Conservation (phyloP, 2,888 invertebrate genomes). For the Aspidiotus rigidus region DNA sequence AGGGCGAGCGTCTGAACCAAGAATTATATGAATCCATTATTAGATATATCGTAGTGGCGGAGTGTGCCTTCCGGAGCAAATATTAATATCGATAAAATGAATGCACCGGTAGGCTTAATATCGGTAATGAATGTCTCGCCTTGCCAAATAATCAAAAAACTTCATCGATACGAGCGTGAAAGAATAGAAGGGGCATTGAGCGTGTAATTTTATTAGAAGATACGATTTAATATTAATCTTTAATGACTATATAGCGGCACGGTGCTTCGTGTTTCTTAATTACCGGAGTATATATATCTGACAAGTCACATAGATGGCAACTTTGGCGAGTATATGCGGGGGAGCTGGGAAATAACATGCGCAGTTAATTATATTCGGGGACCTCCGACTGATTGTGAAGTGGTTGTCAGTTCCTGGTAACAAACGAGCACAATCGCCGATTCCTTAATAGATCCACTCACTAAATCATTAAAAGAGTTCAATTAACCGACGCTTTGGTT, state of each 20-base stretch:
- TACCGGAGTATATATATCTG: constrained; percentile 22
- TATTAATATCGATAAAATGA: too few species aligned
- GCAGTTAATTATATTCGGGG: constrained; percentile 31
- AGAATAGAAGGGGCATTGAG: not conserved
- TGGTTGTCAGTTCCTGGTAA: constrained; percentile 29
- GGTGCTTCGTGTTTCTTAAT: constrained; percentile 24
- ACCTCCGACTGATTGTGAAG: constrained; percentile 32
- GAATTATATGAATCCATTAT: too few species aligned
- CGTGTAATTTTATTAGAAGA: constrained; percentile 13
- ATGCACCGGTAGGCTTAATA: too few species aligned
- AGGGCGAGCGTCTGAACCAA: too few species aligned
- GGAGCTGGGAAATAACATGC: constrained; percentile 28
- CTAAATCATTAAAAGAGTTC: constrained; percentile 33
- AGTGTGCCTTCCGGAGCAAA: too few species aligned
- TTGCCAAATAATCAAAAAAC: too few species aligned
- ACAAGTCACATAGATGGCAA: constrained; percentile 18
- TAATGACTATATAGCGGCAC: constrained; percentile 24
- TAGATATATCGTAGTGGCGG: too few species aligned
- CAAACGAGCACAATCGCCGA: constrained; percentile 32
- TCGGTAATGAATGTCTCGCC: too few species aligned
- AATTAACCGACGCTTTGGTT: constrained; percentile 33
- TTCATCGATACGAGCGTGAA: too few species aligned
- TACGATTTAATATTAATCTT: constrained; percentile 20
- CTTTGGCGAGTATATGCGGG: constrained; percentile 18
- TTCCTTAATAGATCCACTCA: constrained; percentile 32